Evolutionary conservation across 2,797 vertebrate genomes (phyloP), one percentile per base, ranked within the genome.

Genomic region (Dicrostonyx torquatus): DNA sequence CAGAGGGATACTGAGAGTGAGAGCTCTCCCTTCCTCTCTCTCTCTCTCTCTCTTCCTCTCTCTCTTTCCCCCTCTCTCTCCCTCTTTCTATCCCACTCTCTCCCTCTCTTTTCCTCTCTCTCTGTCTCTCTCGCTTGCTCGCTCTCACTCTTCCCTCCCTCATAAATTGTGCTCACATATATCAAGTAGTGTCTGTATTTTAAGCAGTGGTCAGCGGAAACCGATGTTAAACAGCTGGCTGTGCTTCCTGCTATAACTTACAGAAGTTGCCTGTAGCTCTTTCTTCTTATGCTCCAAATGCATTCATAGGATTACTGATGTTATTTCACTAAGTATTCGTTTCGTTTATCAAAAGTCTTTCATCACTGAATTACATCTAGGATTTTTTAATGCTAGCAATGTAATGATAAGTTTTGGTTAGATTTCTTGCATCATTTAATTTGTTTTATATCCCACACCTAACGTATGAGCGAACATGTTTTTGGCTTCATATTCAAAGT

Each of bases 381-480:
- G 7, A 50, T 78, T 62, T 87, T 76, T 73, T 84, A 84, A 50
- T 29, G 31, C 89, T 85, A 84, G 70, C 24, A 68, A 29, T 72
- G 37, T 64, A 80, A 75, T 73, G 43, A 80, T 68, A 22, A 66
- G 37, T 82, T 91, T 77, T 55, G 34, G 29, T 60, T 53, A 62
- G 64, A 76, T 66, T 84, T 92, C 37, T 87, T 82, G 18, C 12
- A 60, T 85, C 22, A 68, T 73, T 95, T 9, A 48, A 66, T 73
- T 95, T 82, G 43, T 89, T 94, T 96, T 82, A 77, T 29, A 86
- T 91, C 12, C 22, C 24, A 79, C 31, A 84, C 83, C 45, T 82
- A 95, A 70, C 14, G 15, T 66, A 37, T 68, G 62, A 90, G 22
- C 14, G 50, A 90, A 18, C 26, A 20, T 73, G 22, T 37, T 84